Conservation (phyloP, 64 coral and sea anemone genomes). For the Pachyseris speciosa region DNA sequence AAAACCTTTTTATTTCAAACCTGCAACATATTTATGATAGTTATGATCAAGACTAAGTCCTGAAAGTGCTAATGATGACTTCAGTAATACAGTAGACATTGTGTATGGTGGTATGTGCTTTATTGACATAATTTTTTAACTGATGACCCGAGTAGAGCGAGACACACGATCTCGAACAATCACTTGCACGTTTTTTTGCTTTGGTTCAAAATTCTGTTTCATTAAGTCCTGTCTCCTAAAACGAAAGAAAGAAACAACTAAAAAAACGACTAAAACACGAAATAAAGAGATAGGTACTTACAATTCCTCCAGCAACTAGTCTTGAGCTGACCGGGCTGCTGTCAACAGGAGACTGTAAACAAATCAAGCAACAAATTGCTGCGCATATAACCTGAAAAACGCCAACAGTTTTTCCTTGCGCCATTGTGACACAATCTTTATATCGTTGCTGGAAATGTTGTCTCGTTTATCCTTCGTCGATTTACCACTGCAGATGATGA, state of each 20-base stretch:
- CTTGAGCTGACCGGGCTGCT: constrained; percentile 6
- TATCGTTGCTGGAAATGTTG: background rate
- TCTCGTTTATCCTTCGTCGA: background rate
- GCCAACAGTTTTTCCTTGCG: background rate
- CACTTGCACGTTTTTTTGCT: too few relatives aligned
- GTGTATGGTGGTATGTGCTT: too few relatives aligned
- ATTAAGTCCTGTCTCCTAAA: background rate
- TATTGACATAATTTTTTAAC: too few relatives aligned
- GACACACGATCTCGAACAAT: too few relatives aligned
- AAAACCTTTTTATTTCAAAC: too few relatives aligned
- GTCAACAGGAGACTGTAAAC: background rate
- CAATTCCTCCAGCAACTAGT: constrained; percentile 19
- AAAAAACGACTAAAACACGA: background rate
- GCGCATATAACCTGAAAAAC: background rate
- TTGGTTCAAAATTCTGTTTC: background rate
- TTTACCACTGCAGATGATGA: background rate
- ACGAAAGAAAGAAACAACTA: background rate
- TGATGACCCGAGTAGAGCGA: too few relatives aligned
- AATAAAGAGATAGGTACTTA: background rate
- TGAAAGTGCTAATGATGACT: too few relatives aligned
- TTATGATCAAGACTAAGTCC: too few relatives aligned
- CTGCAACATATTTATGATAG: too few relatives aligned
- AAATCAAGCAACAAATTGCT: background rate
- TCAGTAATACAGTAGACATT: too few relatives aligned
- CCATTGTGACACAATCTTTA: background rate